These are phyloP conservation scores for Neomonachus schauinslandi DNA, from an alignment of 2,113 vertebrate species.

Conservation along the genomic window DNA sequence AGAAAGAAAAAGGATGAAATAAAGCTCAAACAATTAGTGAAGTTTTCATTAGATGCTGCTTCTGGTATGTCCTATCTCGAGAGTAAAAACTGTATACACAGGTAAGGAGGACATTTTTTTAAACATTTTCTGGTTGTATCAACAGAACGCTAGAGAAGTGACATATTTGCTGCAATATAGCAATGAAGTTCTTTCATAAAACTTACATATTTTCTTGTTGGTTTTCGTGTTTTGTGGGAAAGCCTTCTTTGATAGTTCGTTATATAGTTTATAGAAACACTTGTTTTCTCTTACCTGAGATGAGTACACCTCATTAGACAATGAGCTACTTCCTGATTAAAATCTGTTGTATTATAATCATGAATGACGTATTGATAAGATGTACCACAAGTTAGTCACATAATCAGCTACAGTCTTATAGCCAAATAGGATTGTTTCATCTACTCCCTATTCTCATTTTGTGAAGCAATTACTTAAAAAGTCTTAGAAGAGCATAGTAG, in stretches of 20 bases:
- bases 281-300: neutral
- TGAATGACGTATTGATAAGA: neutral
- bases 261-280: neutral
- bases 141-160: neutral
- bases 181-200: neutral
- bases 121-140: slow-evolving; percentile 34
- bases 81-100: slow-evolving; percentile 98
- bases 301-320: neutral
- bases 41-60: slow-evolving; percentile 95
- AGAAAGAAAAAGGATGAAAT: slow-evolving; percentile 98
- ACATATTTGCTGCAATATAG: neutral
- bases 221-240: slow-evolving; percentile 2
- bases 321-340: neutral
- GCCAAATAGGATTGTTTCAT: neutral
- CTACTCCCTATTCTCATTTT: slow-evolving; percentile 27
- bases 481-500: neutral
- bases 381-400: neutral
- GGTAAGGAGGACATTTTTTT: slow-evolving; percentile 86
- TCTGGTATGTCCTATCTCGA: slow-evolving; percentile 97
- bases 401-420: neutral
- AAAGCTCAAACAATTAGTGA: slow-evolving; percentile 95
- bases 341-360: slow-evolving; percentile 9
- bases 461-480: neutral
- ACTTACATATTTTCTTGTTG: neutral
- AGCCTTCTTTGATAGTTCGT: slow-evolving; percentile 34